Evolutionary conservation across 2,113 vertebrate species (phyloP), one percentile per base, ranked within the genome.

Genomic region (Myrmophylax atrothorax): DNA sequence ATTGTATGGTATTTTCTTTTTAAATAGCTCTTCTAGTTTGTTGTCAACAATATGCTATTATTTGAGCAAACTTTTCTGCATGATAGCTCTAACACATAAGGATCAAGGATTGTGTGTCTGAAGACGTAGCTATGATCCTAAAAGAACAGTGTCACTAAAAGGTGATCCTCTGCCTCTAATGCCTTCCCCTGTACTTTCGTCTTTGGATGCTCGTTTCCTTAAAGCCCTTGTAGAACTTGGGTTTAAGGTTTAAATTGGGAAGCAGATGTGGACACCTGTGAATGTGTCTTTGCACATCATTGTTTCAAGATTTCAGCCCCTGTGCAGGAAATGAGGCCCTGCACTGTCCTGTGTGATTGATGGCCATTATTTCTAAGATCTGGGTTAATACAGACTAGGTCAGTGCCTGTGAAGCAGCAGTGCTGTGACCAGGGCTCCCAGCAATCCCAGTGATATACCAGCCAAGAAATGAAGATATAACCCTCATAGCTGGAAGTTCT

Each of bases 21-120:
- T 3, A 24, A 73, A 88, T 78, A 80, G 40, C 44, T 66, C 44
- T 73, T 68, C 69, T 22, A 94, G 94, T 83, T 95, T 96, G 64
- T 93, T 96, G 96, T 95, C 96, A 97, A 96, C 92, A 94, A 90
- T 96, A 87, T 89, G 68, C 86, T 84, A 95, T 96, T 96, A 90
- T 93, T 73, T 9, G 64, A 94, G 53, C 76, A 93, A 96, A 90
- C 94, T 90, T 90, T 85, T 96, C 96, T 94, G 90, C 96, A 94
- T 92, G 92, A 68, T 23, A 72, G 72, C 62, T 81, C 26, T 64
- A 75, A 55, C 80, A 77, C 83, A 74, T 35, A 62, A 52, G 33
- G 92, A 84, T 84, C 90, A 96, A 94, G 94, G 86, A 74, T 58
- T 84, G 16, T 58, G 40, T 75, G 60, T 72, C 80, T 94, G 94